Percentiles rank a stretch among this genome's conserved stretches.
Evolutionary conservation across 2,797 vertebrate genomes (phyloP).

Genomic region (Anguilla anguilla): DNA sequence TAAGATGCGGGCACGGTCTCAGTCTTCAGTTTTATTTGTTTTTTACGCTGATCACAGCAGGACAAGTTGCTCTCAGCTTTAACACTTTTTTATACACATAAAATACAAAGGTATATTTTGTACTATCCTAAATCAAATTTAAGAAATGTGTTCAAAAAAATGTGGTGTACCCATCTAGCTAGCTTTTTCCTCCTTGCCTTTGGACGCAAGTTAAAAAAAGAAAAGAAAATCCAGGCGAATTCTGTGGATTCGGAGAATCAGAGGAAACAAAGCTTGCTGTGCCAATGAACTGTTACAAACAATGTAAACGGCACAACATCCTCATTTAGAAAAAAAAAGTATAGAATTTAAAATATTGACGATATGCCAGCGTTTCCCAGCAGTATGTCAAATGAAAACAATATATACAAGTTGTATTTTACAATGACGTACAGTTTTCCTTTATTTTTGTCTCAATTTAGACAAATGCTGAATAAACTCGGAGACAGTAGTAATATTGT

Average conservation of each 20-base stretch:
- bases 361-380: background rate
- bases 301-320: too few species aligned
- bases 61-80: background rate
- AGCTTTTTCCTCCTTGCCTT: too few species aligned
- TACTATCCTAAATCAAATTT: too few species aligned
- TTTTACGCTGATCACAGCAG: background rate
- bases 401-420: background rate
- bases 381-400: background rate
- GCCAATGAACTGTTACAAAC: too few species aligned
- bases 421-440: background rate
- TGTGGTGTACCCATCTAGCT: too few species aligned
- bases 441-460: background rate
- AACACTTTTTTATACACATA: background rate
- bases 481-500: background rate
- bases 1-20: background rate
- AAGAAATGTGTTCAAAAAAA: too few species aligned
- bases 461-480: background rate
- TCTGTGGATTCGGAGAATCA: too few species aligned
- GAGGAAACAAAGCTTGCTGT: too few species aligned
- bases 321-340: too few species aligned
- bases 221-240: too few species aligned
- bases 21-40: background rate
- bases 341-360: too few species aligned
- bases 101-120: background rate
- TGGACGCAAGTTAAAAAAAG: too few species aligned